phyloP scores from a whole-genome alignment of 2,888 invertebrate genomes.

The Sarcophaga subvicina region DNA sequence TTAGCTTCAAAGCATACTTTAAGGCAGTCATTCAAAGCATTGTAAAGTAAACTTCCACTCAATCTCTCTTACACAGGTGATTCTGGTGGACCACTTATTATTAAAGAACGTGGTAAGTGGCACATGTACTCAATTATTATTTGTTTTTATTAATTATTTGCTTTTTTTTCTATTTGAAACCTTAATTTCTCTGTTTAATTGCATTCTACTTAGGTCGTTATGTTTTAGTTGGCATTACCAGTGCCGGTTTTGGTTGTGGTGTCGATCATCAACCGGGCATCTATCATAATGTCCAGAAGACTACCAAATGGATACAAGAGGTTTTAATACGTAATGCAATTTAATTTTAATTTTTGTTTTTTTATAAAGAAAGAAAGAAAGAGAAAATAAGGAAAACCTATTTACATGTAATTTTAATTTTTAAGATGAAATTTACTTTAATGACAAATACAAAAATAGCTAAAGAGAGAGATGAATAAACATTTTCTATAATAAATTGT shows the following conservation, averaged over 20 bases:
- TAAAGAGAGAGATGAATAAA: not conserved
- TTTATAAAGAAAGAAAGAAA: not conserved
- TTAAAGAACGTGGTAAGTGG: constrained; percentile 84
- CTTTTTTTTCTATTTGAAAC: not conserved
- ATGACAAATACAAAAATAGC: not conserved
- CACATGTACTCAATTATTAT: constrained; percentile 7
- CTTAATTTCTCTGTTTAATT: not conserved
- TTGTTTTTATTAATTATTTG: not conserved
- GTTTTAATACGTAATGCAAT: constrained; percentile 77
- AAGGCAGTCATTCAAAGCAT: constrained; percentile 62
- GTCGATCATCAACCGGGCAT: constrained; percentile 93
- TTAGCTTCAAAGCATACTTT: constrained; percentile 70
- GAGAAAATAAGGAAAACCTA: not conserved
- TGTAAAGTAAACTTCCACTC: too few species aligned
- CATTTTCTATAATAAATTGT: not conserved
- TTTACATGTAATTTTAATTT: constrained; percentile 1
- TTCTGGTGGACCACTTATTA: constrained; percentile 90
- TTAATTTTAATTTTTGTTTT: constrained; percentile 32
- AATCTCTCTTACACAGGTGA: constrained; percentile 84
- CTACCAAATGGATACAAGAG: constrained; percentile 87
- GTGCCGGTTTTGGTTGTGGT: constrained; percentile 93
- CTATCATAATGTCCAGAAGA: constrained; percentile 90
- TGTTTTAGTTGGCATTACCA: constrained; percentile 91
- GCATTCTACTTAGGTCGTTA: constrained; percentile 82
- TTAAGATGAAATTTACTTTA: not conserved